Percentiles rank a stretch among this genome's conserved stretches.
phyloP scores from a whole-genome alignment of 2,888 invertebrate species.

The Drosophila peninsularis region DNA sequence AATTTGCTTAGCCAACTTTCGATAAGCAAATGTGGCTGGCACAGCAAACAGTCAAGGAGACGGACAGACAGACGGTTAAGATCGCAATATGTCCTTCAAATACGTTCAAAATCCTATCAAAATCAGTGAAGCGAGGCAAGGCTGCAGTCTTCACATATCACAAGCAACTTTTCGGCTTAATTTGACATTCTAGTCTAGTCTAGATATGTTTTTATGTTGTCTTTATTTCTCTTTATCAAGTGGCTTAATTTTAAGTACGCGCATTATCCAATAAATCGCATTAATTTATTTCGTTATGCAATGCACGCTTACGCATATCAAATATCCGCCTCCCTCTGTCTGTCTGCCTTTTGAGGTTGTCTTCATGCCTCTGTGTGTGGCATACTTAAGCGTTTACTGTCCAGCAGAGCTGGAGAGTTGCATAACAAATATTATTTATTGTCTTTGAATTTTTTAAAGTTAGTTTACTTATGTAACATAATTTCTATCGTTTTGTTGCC shows the following conservation, averaged over 20 bases:
- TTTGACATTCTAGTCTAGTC: neutral
- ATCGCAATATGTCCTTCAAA: neutral
- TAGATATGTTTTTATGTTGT: neutral
- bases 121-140: neutral
- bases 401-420: neutral
- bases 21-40: conserved; percentile 27
- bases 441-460: neutral
- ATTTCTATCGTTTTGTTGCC: too few relatives aligned
- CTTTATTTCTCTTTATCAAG: conserved; percentile 4
- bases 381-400: neutral
- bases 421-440: neutral
- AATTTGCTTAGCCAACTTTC: conserved; percentile 45
- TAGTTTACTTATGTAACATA: neutral
- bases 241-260: conserved; percentile 1
- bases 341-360: neutral
- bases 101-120: neutral
- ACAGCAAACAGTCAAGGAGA: conserved; percentile 9
- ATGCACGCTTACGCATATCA: conserved; percentile 3
- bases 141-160: neutral
- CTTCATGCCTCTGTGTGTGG: neutral
- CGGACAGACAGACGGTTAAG: neutral
- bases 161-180: neutral
- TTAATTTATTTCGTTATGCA: conserved; percentile 5
- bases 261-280: conserved; percentile 11
- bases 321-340: neutral